Evolutionary conservation across 2,113 vertebrate genomes (phyloP), one percentile per base, ranked within the genome.

Genomic region (Prunella fulvescens): DNA sequence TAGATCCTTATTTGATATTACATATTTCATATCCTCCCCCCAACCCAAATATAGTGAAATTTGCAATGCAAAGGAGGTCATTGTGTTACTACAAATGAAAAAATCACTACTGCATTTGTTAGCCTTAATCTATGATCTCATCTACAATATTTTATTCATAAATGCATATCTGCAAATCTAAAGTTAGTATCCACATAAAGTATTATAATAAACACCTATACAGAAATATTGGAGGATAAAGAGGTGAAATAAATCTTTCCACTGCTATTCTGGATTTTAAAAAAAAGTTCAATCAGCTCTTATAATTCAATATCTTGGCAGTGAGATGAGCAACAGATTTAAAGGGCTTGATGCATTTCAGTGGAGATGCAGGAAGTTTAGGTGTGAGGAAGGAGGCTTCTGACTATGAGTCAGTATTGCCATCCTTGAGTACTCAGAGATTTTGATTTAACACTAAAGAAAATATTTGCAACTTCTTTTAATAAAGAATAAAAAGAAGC

Each of bases 141-240:
- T 83, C 90, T 92, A 81, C 64, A 86, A 90, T 93, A 95, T 93
- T 97, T 96, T 95, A 96, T 96, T 97, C 88, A 95, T 90, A 92
- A 79, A 76, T 76, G 28, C 53, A 31, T 62, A 88, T 88, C 85
- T 93, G 47, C 74, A 93, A 93, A 96, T 82, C 81, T 83, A 70
- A 90, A 95, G 81, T 77, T 92, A 93, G 14, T 73, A 90, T 74
- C 95, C 81, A 90, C 54, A 56, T 92, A 80, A 93, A 95, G 48
- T 64, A 28, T 71, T 77, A 65, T 81, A 91, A 87, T 81, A 93
- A 94, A 62, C 58, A 91, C 60, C 66, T 80, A 73, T 47, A 53
- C 14, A 81, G 64, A 95, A 84, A 85, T 87, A 94, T 35, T 50
- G 39, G 78, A 88, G 71, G 71, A 88, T 83, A 91, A 96, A 91